These are phyloP conservation scores for Formica aserva DNA, from an alignment of 2,888 invertebrate genomes.

Conservation along the genomic window DNA sequence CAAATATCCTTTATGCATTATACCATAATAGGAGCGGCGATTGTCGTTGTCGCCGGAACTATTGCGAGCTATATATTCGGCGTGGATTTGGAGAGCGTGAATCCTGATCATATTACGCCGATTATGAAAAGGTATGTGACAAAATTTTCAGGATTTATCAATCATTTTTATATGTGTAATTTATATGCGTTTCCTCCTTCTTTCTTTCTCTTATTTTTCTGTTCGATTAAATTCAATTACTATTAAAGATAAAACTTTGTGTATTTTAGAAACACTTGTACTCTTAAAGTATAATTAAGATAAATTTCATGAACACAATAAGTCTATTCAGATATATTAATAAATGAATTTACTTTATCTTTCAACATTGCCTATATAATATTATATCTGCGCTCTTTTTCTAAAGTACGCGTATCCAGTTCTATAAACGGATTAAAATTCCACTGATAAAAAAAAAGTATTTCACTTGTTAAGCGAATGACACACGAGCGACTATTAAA, in stretches of 20 bases:
- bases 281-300: neutral
- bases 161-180: neutral
- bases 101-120: slow-evolving; percentile 88
- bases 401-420: neutral
- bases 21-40: slow-evolving; percentile 88
- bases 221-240: neutral
- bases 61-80: slow-evolving; percentile 89
- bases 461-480: neutral
- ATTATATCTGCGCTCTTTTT: neutral
- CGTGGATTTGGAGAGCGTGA: slow-evolving; percentile 87
- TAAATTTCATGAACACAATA: neutral
- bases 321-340: neutral
- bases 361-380: neutral
- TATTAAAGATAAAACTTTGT: neutral
- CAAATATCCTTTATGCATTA: slow-evolving; percentile 90
- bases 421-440: neutral
- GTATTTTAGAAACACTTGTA: neutral
- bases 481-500: neutral
- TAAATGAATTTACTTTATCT: neutral
- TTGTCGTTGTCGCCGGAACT: slow-evolving; percentile 88
- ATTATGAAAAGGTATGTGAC: slow-evolving; percentile 85
- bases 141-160: neutral
- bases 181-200: neutral
- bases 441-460: neutral
- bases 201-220: neutral